Evolutionary conservation across 2,113 vertebrate genomes (phyloP).

Genomic region (Colius striatus): DNA sequence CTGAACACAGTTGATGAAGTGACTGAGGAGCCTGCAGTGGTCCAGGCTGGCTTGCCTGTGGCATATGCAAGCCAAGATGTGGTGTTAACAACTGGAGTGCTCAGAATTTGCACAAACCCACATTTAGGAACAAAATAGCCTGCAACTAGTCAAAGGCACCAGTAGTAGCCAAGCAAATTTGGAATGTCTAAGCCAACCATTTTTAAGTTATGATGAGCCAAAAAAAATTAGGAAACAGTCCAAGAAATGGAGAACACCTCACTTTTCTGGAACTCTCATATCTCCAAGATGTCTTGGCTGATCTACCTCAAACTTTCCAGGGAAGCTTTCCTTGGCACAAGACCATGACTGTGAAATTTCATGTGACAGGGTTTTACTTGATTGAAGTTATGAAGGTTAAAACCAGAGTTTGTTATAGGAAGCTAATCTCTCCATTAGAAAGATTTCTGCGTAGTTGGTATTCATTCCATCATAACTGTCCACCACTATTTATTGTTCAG

Average conservation of each 20-base stretch:
- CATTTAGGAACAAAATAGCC: conserved; percentile 46
- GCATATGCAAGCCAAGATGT: background rate
- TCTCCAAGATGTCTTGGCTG: conserved; percentile 48
- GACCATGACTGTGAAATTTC: conserved; percentile 39
- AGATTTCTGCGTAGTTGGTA: conserved; percentile 5
- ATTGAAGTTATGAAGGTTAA: conserved; percentile 39
- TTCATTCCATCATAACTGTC: conserved; percentile 13
- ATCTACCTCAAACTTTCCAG: conserved; percentile 64
- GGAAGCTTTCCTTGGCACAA: conserved; percentile 59
- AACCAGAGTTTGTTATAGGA: conserved; percentile 11
- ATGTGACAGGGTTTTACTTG: conserved; percentile 40
- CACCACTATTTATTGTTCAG: background rate
- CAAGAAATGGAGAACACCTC: conserved; percentile 66
- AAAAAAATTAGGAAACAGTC: conserved; percentile 57
- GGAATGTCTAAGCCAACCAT: conserved; percentile 38
- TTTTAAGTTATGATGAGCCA: conserved; percentile 52
- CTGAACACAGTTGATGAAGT: conserved; percentile 24
- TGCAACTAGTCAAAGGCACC: conserved; percentile 54
- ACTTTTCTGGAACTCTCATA: conserved; percentile 58
- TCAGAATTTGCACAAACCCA: conserved; percentile 29
- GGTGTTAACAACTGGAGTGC: background rate
- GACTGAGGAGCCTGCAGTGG: background rate
- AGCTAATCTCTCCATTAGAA: conserved; percentile 40
- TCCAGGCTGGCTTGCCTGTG: background rate
- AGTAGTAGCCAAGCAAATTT: conserved; percentile 54